phyloP scores from a whole-genome alignment of 2,113 vertebrate genomes.

The Pomatorhinus ruficollis region DNA sequence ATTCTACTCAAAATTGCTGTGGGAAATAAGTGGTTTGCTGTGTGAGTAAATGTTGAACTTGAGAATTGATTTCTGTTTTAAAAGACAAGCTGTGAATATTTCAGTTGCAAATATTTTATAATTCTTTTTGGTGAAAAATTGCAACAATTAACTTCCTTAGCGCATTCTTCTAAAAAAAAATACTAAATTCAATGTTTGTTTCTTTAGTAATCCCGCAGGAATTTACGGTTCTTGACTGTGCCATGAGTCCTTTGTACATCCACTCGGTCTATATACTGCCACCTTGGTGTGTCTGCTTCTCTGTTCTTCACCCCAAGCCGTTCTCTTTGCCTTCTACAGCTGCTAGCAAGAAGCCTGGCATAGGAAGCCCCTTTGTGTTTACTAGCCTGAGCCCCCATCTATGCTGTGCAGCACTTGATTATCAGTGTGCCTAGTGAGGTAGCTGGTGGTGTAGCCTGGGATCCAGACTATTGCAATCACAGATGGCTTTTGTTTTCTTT shows the following conservation, averaged over 20 bases:
- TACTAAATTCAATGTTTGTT: background rate
- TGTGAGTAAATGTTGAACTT: background rate
- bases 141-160: background rate
- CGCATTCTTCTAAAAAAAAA: background rate
- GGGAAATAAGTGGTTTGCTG: background rate
- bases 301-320: background rate
- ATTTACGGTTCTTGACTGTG: background rate
- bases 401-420: fast-evolving
- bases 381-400: background rate
- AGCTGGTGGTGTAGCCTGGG: background rate
- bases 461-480: background rate
- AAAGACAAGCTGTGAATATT: background rate
- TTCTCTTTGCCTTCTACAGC: background rate
- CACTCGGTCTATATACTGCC: fast-evolving
- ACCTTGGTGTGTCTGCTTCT: background rate
- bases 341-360: background rate
- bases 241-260: background rate
- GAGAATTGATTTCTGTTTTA: background rate
- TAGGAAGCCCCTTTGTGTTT: background rate
- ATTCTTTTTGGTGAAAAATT: background rate
- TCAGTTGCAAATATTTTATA: background rate
- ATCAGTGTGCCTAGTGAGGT: background rate
- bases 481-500: conserved; percentile 2
- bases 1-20: background rate
- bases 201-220: background rate